phyloP scores from a whole-genome alignment of 2,113 vertebrate species.

The Mus pahari region DNA sequence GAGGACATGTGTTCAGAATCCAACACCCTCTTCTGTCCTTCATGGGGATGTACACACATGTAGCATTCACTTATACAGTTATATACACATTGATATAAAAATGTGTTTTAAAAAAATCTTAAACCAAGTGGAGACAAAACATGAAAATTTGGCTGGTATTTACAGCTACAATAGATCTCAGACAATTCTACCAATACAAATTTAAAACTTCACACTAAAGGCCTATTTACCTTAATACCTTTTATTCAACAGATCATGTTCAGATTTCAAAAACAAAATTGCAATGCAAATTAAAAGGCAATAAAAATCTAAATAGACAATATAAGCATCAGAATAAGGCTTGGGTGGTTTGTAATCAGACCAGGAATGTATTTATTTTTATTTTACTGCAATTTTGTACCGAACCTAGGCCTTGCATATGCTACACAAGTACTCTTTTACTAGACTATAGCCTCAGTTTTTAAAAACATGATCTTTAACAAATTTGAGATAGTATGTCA shows the following conservation, averaged over 20 bases:
- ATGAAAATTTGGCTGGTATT: conserved; percentile 1
- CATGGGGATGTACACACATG: background rate
- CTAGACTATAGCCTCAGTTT: background rate
- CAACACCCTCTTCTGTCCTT: background rate
- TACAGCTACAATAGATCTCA: background rate
- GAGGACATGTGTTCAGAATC: background rate
- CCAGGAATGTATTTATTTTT: background rate
- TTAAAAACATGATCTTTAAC: background rate
- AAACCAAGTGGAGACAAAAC: background rate
- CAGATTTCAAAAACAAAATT: background rate
- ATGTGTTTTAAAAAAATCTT: background rate
- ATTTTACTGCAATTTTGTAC: background rate
- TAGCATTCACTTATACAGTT: background rate
- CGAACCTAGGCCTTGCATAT: background rate
- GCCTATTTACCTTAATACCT: background rate
- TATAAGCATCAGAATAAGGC: background rate
- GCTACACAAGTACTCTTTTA: background rate
- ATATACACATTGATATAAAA: background rate
- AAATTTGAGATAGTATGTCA: background rate
- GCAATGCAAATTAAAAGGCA: background rate
- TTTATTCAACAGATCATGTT: background rate
- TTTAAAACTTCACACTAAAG: background rate
- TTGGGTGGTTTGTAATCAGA: background rate
- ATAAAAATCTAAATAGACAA: background rate
- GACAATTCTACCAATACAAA: background rate